Base-by-base conservation (phyloP, 2,888 invertebrate species). In the Dryobotodes eremita region DNA sequence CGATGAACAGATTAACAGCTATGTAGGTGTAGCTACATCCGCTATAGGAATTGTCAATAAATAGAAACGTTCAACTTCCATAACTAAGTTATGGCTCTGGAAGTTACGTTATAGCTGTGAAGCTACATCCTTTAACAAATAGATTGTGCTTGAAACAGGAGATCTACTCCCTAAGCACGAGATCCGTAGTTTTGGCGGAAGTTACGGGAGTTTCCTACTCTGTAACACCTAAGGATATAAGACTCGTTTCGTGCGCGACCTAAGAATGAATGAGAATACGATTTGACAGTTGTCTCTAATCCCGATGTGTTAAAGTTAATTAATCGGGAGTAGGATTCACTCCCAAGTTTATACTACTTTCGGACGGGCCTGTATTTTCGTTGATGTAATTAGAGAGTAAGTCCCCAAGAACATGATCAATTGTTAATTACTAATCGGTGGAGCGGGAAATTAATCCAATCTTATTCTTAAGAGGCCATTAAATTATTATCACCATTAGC, bases 1-100 rank as follows among this genome's bases (percentile, higher is more conserved):
- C 78, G 72, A 82, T 68, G 71, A 80, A 78, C 72, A 79, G 78
- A 89, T 81, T 82, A 86, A 89, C 82, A 80, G 77, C 80, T 84
- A 83, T 81, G 78, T 82, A 80, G 71, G 71, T 78, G 62, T 80
- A 77, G 55, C 42, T 72, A 88, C 77, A 75, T 78, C 80, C 74
- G 77, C 73, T 71, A 53, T 77, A 71, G n/a, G 65, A 80, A 75
- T 74, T 84, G 69, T 75, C 64, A 76, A 77, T 83, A 73, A 55
- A 84, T 75, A 73, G 65, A 80, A 87, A 73, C 81, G 57, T 75
- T 79, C 75, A 42, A 55, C 65, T 75, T 5, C 50, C 48, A 36
- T 71, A 84, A 76, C 68, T 42, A 64, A 71, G 59, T 87, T 84
- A 75, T 80, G 73, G 62, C 66, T 73, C 31, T 73, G 69, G 69